Conservation (phyloP, 2,888 invertebrate species). For the Magallana nippona region DNA sequence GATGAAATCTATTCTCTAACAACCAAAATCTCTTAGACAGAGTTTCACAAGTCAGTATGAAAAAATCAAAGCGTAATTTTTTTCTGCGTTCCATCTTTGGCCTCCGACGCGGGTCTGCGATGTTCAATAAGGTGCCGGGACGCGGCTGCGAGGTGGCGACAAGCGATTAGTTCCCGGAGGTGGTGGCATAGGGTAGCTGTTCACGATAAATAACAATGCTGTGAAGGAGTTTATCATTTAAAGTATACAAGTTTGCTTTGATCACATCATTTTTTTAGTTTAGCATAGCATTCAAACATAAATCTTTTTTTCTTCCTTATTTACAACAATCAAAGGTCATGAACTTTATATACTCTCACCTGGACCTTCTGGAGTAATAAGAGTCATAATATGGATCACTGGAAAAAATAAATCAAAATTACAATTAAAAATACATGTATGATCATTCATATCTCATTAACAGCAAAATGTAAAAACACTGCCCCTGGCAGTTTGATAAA, state of each 20-base stretch:
- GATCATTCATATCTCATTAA: too few species aligned
- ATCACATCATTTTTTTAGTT: neutral
- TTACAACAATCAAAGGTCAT: neutral
- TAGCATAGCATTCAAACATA: neutral
- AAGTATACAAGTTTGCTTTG: neutral
- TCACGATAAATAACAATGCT: constrained; percentile 50
- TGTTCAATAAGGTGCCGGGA: constrained; percentile 69
- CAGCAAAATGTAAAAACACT: too few species aligned
- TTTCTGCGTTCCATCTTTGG: constrained; percentile 31
- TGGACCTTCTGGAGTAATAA: constrained; percentile 65
- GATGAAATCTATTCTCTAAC: neutral
- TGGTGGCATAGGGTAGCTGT: constrained; percentile 68
- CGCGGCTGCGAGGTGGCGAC: constrained; percentile 68
- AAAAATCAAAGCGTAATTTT: neutral
- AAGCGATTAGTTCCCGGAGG: constrained; percentile 64
- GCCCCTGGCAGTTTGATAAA: too few species aligned
- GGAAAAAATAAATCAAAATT: constrained; percentile 49
- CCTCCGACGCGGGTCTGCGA: constrained; percentile 46
- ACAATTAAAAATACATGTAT: constrained; percentile 22
- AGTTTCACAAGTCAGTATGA: constrained; percentile 29
- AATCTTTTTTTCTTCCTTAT: neutral
- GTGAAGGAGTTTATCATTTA: constrained; percentile 15
- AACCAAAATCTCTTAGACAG: neutral
- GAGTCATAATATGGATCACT: constrained; percentile 68
- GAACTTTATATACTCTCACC: constrained; percentile 30